Conservation (phyloP, 2,113 vertebrate species). For the Myiozetetes cayanensis region DNA sequence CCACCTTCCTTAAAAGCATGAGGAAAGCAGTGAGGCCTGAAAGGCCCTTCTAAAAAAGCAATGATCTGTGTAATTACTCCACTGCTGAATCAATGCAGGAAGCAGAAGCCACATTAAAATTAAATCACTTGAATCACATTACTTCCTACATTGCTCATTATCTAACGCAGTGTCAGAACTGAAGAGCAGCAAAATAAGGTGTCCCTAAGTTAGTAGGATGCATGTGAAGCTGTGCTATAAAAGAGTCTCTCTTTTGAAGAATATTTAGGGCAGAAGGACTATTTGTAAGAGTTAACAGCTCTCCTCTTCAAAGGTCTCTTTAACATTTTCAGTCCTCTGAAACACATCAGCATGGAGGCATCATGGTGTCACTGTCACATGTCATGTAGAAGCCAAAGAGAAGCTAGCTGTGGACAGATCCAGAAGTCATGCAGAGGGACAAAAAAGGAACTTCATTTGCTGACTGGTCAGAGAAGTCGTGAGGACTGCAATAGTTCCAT, state of each 20-base stretch:
- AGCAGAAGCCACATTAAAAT: conserved; percentile 23
- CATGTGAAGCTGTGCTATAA: not conserved
- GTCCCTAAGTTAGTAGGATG: not conserved
- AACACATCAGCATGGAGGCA: not conserved
- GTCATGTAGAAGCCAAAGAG: not conserved
- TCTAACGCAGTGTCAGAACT: not conserved
- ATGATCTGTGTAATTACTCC: conserved; percentile 4
- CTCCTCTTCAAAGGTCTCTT: not conserved
- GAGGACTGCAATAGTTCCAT: not conserved
- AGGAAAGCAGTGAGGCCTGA: not conserved
- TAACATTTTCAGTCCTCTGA: not conserved
- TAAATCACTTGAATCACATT: not conserved
- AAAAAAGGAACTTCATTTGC: not conserved
- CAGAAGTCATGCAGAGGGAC: not conserved
- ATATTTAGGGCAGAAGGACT: not conserved
- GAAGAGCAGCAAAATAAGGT: not conserved
- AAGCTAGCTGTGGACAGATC: not conserved
- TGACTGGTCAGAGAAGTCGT: not conserved
- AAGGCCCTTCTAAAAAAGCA: not conserved
- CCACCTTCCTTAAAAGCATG: not conserved
- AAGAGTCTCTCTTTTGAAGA: not conserved
- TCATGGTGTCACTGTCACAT: not conserved
- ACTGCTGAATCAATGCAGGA: not conserved
- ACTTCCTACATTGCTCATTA: not conserved
- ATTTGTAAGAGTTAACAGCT: not conserved